Evolutionary conservation across 2,113 vertebrate genomes (phyloP).

Genomic region (Herpetotheres cachinnans): DNA sequence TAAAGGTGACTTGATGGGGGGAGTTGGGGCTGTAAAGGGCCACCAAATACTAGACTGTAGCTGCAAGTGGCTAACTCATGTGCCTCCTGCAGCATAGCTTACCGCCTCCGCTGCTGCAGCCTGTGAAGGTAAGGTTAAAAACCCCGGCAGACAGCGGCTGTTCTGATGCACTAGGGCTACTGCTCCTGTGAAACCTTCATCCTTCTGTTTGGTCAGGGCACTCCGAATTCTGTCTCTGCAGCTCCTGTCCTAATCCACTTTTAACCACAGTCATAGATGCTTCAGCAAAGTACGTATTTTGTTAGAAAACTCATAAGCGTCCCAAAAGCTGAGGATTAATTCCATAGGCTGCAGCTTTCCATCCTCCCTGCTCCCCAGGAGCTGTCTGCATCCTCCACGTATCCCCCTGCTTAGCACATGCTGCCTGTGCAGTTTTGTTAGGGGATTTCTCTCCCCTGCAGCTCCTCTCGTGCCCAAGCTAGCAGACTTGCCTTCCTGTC

Average conservation of each 20-base stretch:
- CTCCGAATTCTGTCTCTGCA: rapidly evolving
- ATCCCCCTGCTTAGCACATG: rapidly evolving
- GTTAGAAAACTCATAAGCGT: neutral
- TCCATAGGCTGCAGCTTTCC: neutral
- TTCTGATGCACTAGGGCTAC: neutral
- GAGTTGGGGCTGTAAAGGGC: neutral
- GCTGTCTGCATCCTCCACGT: neutral
- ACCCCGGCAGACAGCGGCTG: neutral
- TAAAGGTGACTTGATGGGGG: neutral
- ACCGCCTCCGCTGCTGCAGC: neutral
- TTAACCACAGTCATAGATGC: neutral
- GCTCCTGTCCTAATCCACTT: neutral
- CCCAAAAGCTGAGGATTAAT: neutral
- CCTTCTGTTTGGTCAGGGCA: neutral
- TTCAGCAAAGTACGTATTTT: neutral
- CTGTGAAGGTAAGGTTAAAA: neutral
- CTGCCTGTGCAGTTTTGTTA: neutral
- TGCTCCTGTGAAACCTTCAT: neutral
- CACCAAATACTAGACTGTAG: neutral
- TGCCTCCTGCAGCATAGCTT: neutral
- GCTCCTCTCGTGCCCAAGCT: neutral
- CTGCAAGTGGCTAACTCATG: rapidly evolving
- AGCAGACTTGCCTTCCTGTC: neutral
- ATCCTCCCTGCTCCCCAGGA: neutral
- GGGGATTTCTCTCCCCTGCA: neutral